Conservation (phyloP, 2,113 vertebrate species). For the Melanerpes aurifrons region DNA sequence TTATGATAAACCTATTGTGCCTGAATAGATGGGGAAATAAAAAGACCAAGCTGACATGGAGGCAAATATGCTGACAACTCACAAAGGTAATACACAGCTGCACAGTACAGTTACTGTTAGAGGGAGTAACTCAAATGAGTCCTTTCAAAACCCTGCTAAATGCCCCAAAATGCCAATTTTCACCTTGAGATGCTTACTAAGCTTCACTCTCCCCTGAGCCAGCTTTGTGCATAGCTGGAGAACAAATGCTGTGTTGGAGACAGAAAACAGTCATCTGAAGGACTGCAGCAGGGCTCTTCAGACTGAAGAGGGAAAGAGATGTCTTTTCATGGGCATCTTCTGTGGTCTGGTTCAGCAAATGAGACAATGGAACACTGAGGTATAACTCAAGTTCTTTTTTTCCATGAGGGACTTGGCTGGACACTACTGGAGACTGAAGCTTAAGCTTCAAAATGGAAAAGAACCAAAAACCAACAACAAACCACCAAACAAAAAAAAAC, state of each 20-base stretch:
- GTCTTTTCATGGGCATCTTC: neutral
- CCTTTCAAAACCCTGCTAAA: conserved; percentile 18
- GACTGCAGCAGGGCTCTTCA: neutral
- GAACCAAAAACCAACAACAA: no score
- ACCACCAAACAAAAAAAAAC: neutral
- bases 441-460: neutral
- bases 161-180: neutral
- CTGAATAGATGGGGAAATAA: conserved; percentile 1
- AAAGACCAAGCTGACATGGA: neutral
- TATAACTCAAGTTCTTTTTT: neutral
- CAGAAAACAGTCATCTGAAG: neutral
- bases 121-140: neutral
- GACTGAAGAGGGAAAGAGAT: neutral
- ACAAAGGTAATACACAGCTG: neutral
- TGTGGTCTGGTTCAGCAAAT: neutral
- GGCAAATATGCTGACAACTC: neutral
- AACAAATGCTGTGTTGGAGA: neutral
- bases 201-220: neutral
- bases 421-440: neutral
- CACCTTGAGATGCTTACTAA: neutral
- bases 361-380: neutral
- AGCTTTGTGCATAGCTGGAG: neutral
- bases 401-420: neutral
- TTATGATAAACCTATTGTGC: conserved; percentile 1
- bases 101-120: neutral